Base-by-base conservation (phyloP, 2,797 vertebrate species). In the Hozukius guyotensis region DNA sequence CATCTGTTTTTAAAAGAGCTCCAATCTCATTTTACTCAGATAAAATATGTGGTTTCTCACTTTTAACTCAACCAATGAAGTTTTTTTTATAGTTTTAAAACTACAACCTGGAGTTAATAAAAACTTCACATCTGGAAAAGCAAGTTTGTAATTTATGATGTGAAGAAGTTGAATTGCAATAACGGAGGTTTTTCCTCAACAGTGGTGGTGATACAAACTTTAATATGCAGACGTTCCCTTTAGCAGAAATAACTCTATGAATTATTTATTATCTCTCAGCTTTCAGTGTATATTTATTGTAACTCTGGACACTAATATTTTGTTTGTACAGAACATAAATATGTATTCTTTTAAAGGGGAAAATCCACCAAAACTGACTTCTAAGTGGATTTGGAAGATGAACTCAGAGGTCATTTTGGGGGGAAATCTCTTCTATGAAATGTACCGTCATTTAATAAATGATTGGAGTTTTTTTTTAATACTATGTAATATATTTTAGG, bases 271-370 rank as follows among this genome's bases (percentile, higher is more conserved):
- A 24, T 59, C 63, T 93, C 88, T 94, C 90, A 84, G 92, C 89
- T 94, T 29, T 72, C 34, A 72, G 93, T 96, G 95, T 96, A 93
- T 97, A 97, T 97, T 97, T 97, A 97, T 97, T 97, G 95, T 94
- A 94, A 95, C 95, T 94, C 62, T 96, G 13, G 95, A 95, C 93
- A 95, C 94, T 97, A 97, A 96, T 95, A 94, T 93, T 94, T 95
- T 94, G 94, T 95, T 96, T 96, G 92, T 96, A 96, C 95, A 96
- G 95, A 96, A 96, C 95, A 95, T 96, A 93, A 92, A 95, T 34
- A 94, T 96, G 94, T 95, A 94, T 93, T 95, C 92, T 94, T 91
- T 91, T 95, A 92, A 27, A 70, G 52, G 59, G 49, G 10, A 12
- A 12, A 46, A 53, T 36, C 42, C 57, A 61, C 81, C 63, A 77